Evolutionary conservation across 1,140 invertebrate species (phyloP).

Genomic region (Drosophila pseudoananassae): DNA sequence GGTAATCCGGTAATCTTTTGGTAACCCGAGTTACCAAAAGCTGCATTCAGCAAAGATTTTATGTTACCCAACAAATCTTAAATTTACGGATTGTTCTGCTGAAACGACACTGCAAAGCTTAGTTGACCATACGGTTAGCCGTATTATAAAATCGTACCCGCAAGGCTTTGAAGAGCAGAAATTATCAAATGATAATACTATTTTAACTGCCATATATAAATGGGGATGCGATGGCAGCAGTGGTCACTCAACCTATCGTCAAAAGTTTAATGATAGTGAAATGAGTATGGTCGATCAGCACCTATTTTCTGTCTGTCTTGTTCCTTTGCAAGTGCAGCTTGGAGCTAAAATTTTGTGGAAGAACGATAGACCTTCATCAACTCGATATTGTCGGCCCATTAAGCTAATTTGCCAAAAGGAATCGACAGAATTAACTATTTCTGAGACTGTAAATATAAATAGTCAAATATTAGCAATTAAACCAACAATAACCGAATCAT

Average conservation of each 20-base stretch:
- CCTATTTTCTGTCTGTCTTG: conserved; percentile 30
- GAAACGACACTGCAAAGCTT: conserved; percentile 29
- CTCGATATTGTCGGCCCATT: too few relatives aligned
- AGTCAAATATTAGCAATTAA: conserved; percentile 3
- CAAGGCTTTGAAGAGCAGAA: conserved; percentile 17
- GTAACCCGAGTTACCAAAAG: too few relatives aligned
- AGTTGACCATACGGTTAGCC: conserved; percentile 33
- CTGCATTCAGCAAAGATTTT: background rate
- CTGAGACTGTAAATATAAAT: conserved; percentile 7
- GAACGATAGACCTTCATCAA: conserved; percentile 11
- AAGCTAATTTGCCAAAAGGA: background rate
- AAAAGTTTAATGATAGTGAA: conserved; percentile 6
- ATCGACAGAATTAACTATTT: conserved; percentile 2
- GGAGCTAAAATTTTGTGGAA: conserved; percentile 25
- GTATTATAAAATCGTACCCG: conserved; percentile 27
- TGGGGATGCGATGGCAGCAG: conserved; percentile 39
- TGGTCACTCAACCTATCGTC: conserved; percentile 29
- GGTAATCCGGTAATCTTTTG: background rate
- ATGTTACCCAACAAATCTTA: conserved; percentile 16
- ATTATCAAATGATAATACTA: conserved; percentile 7
- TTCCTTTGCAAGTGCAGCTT: conserved; percentile 28
- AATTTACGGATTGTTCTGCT: conserved; percentile 24
- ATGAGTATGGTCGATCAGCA: conserved; percentile 26
- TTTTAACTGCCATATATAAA: conserved; percentile 33
- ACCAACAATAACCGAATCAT: background rate